These are phyloP conservation scores for Laupala kohalensis DNA, from an alignment of 1,140 invertebrate genomes.

Conservation along the genomic window DNA sequence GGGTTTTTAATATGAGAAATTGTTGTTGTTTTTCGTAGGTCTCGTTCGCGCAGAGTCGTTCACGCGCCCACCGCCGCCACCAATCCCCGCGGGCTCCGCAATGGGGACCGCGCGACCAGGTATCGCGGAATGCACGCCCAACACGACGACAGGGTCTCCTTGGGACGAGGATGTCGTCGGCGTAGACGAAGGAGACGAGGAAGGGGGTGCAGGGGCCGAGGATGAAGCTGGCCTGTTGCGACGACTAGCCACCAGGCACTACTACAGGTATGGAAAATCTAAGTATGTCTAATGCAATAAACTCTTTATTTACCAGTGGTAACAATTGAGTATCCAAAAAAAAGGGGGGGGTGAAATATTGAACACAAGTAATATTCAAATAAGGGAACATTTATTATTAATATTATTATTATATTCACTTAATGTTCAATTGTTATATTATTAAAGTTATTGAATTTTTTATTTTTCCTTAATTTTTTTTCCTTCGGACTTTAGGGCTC, in stretches of 20 bases:
- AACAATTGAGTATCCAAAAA: too few species aligned
- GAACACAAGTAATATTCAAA: too few species aligned
- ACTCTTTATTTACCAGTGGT: too few species aligned
- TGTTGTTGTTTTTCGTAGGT: constrained; percentile 27
- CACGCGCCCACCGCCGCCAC: constrained; percentile 35
- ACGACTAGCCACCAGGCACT: constrained; percentile 37
- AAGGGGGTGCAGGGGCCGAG: constrained; percentile 27
- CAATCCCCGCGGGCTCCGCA: background rate
- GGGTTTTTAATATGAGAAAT: too few species aligned
- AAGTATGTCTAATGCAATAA: too few species aligned
- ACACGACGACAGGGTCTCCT: constrained; percentile 28
- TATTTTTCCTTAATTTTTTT: too few species aligned
- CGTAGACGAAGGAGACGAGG: constrained; percentile 29
- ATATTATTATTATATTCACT: too few species aligned
- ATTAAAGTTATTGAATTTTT: too few species aligned
- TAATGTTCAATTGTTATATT: too few species aligned
- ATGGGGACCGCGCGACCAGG: constrained; percentile 10
- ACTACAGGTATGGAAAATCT: constrained; percentile 43
- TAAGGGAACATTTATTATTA: too few species aligned
- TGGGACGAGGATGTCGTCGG: constrained; percentile 21
- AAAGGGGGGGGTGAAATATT: too few species aligned
- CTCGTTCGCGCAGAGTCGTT: constrained; percentile 42
- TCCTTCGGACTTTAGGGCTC: too few species aligned
- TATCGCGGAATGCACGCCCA: constrained; percentile 26
- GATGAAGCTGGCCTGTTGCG: constrained; percentile 34